A percentile compares a stretch with the other conserved stretches of the same genome.
These are phyloP conservation scores for Drosophila takahashii DNA, from an alignment of 1,140 invertebrate genomes.

Conservation along the genomic window DNA sequence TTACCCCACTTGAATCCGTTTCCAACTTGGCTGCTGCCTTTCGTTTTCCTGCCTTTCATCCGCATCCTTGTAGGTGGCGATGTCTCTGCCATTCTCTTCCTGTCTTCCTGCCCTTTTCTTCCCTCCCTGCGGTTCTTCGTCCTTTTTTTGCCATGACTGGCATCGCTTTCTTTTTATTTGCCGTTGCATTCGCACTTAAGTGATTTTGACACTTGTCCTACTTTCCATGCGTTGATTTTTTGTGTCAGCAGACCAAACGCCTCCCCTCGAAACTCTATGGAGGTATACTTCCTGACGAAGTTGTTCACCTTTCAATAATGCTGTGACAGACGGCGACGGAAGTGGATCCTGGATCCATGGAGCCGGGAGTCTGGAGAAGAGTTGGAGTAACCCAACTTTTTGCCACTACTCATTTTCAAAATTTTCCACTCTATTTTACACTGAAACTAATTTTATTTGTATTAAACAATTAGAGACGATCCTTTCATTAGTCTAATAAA, in stretches of 20 bases:
- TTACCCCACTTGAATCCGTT: slow-evolving; percentile 76
- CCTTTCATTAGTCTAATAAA: too few species aligned
- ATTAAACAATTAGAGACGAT: too few species aligned
- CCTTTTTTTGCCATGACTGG: slow-evolving; percentile 20
- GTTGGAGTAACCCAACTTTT: slow-evolving; percentile 40
- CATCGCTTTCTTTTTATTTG: slow-evolving; percentile 77
- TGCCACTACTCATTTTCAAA: slow-evolving; percentile 25
- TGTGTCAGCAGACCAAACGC: slow-evolving; percentile 64
- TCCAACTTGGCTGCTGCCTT: slow-evolving; percentile 64
- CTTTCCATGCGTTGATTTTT: slow-evolving; percentile 82
- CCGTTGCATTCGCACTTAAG: slow-evolving; percentile 79
- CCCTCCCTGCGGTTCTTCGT: slow-evolving; percentile 14
- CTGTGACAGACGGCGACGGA: slow-evolving; percentile 38
- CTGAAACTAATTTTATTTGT: not conserved
- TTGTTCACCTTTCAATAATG: slow-evolving; percentile 80
- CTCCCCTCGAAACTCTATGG: slow-evolving; percentile 9
- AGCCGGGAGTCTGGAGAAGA: slow-evolving; percentile 30
- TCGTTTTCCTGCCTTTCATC: slow-evolving; percentile 42
- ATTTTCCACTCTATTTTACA: slow-evolving; percentile 1
- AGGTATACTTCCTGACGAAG: slow-evolving; percentile 52
- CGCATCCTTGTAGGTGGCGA: slow-evolving; percentile 55
- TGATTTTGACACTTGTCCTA: slow-evolving; percentile 81
- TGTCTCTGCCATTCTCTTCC: slow-evolving; percentile 26
- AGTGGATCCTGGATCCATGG: slow-evolving; percentile 28
- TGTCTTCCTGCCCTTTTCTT: slow-evolving; percentile 12